Percentiles rank a stretch among this genome's conserved stretches.
phyloP scores from a whole-genome alignment of 2,797 vertebrate genomes.

The Hyperoplus immaculatus region DNA sequence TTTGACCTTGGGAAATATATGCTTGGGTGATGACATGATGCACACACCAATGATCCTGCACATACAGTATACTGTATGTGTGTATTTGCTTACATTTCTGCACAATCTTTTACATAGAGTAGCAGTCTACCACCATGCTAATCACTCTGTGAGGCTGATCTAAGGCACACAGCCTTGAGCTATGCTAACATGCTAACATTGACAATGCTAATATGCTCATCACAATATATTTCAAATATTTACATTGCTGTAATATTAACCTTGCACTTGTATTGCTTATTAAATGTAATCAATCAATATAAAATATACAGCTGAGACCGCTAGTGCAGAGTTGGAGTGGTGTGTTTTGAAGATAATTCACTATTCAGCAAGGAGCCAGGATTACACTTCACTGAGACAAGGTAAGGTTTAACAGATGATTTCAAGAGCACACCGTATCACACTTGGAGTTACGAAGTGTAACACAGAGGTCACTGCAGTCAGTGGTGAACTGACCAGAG shows the following conservation, averaged over 20 bases:
- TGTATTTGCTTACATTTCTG: neutral
- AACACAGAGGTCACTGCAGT: conserved; percentile 16
- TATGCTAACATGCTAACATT: neutral
- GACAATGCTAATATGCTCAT: neutral
- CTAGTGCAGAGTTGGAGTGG: neutral
- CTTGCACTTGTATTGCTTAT: neutral
- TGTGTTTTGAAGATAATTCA: neutral
- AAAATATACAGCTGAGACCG: neutral
- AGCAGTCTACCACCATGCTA: neutral
- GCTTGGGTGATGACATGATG: neutral
- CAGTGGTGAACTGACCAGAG: neutral
- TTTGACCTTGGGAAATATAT: neutral
- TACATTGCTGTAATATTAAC: neutral
- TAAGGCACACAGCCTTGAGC: too few species aligned
- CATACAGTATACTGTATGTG: neutral
- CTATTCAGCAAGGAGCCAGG: neutral
- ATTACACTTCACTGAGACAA: conserved; percentile 9
- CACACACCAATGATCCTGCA: neutral
- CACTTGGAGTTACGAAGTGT: conserved; percentile 18
- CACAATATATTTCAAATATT: too few species aligned
- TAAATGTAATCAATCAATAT: neutral
- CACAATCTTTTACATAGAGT: too few species aligned
- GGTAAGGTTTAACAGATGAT: conserved; percentile 36
- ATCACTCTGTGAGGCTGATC: neutral
- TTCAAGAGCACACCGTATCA: conserved; percentile 5